phyloP scores from a whole-genome alignment of 2,113 vertebrate species.

The Datnioides undecimradiatus region DNA sequence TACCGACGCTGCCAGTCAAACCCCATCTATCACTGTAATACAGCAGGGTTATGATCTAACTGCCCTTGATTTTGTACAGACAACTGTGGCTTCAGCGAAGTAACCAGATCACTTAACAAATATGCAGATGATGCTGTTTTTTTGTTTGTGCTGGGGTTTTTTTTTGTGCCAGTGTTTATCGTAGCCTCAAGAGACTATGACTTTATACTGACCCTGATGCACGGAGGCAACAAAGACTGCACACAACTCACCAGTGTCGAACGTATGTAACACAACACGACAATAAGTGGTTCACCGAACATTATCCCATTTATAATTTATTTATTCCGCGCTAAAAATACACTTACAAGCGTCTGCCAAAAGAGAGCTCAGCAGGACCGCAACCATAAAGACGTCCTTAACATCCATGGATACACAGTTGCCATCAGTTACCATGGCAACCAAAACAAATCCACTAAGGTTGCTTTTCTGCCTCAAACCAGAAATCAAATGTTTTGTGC shows the following conservation, averaged over 20 bases:
- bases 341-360: slow-evolving; percentile 31
- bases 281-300: not conserved
- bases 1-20: not conserved
- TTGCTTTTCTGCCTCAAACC: slow-evolving; percentile 39
- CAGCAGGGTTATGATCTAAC: not conserved
- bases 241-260: not conserved
- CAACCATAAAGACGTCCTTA: slow-evolving; percentile 37
- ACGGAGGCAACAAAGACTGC: not conserved
- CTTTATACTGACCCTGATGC: not conserved
- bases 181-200: not conserved
- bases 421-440: slow-evolving; percentile 65
- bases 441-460: slow-evolving; percentile 55
- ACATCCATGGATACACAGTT: slow-evolving; percentile 41
- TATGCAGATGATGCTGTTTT: not conserved
- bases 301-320: slow-evolving; percentile 7
- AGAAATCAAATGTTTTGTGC: slow-evolving; percentile 31
- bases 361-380: slow-evolving; percentile 26
- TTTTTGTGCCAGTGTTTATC: not conserved
- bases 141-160: too few relatives aligned
- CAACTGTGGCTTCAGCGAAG: not conserved
- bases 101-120: not conserved
- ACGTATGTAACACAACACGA: not conserved
- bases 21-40: not conserved
- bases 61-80: not conserved
- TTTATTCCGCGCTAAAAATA: slow-evolving; percentile 23